Base-by-base conservation (phyloP, 2,113 vertebrate species). In the Erpornis zantholeuca region DNA sequence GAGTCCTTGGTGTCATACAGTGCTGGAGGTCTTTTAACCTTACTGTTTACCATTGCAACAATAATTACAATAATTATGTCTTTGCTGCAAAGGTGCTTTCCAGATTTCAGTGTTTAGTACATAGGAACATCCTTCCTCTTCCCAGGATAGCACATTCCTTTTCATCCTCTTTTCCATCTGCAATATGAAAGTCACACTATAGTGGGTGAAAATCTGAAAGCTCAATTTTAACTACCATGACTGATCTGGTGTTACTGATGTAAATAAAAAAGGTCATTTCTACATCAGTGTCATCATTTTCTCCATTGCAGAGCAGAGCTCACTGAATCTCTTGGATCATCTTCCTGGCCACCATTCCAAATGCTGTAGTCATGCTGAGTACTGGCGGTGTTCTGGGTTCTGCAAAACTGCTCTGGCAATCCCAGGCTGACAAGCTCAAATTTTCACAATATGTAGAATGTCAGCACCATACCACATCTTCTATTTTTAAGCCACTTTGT, bases 401-500 rank as follows among this genome's bases (percentile, higher is more conserved):
- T 93, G 63, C 82, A 90, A 66, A 94, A 61, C 50, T 88, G 59
- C 83, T 95, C 86, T 94, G 92, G 94, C 92, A 95, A 22, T 69
- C 36, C 52, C 33, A 71, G 72, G 33, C 80, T 92, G 88, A 84
- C 35, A 5, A 91, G 76, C 77, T 92, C 72, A 75, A 56, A 88
- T 92, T 94, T 81, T 68, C 83, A 78, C 95, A 92, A 84, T 95
- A 92, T 94, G 92, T 84, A 77, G 80, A 92, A 95, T 94, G 86
- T 82, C 92, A 93, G 71, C 90, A 86, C 79, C 64, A 40, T 82
- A 90, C 71, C 72, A 63, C 82, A 59, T 88, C 63, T 87, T 90
- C 90, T 97, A 76, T 96, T 96, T 96, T 94, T 95, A 81, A 92
- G 76, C 69, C 66, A 64, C 36, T 94, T 95, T 89, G 45, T 84